Base-by-base conservation (phyloP, 1,140 invertebrate species). In the Drosophila ficusphila region DNA sequence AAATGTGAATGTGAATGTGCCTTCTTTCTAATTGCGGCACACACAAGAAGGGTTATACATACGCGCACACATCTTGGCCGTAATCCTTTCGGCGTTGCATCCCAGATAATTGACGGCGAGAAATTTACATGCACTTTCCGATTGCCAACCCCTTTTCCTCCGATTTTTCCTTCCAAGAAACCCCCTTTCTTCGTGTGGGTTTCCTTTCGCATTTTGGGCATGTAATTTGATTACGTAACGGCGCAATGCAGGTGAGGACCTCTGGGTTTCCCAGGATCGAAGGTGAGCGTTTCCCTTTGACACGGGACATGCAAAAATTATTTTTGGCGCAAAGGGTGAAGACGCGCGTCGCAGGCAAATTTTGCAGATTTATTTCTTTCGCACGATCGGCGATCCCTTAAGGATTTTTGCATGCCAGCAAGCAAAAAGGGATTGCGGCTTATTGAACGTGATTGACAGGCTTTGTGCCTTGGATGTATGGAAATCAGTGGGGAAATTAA, bases 141-240 rank as follows among this genome's bases (percentile, higher is more conserved):
- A 21, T 42, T 33, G 54, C 38, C 29, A 44, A 39, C 38, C 18
- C 29, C 23, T 58, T 33, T 21, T 6, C 41, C 25, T 4, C 41
- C 1, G 19, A 49, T 16, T 51, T 51, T 25, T 16, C 11, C 47
- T 34, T 12, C 8, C 9, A 16, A 23, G 31, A 56, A 51, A 42
- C 34, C 54, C 60, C 57, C 60, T 52, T 42, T 48, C 9, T 1
- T 8, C 9, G 23, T 44, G 46, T 48, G 54, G 38, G 33, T 41
- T 54, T 19, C 53, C 54, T 47, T 18, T 16, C 0, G 53, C 49
- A 76, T 46, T 44, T 65, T 81, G 64, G 47, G 76, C 78, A 53
- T 71, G 79, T 83, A 83, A 83, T 83, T 83, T 86, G 79, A 83
- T 83, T 86, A 83, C 79, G 60, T 14, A 53, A 21, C 73, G 62